Evolutionary conservation across 1,140 invertebrate genomes (phyloP).

Genomic region (Littorina saxatilis): DNA sequence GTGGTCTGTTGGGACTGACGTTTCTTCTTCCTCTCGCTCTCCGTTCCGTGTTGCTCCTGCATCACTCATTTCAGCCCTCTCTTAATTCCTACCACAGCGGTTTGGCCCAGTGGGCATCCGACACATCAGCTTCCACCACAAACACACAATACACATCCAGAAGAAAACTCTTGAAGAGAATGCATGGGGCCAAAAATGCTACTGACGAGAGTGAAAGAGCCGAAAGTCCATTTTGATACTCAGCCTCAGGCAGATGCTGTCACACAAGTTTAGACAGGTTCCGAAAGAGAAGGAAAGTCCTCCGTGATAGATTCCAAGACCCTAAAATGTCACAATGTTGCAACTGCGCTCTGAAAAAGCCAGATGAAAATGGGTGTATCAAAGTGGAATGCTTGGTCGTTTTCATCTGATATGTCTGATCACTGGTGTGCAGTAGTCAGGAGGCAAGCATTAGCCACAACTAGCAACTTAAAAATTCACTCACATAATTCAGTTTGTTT

Average conservation of each 20-base stretch:
- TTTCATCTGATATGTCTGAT: slow-evolving; percentile 40
- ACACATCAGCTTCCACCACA: slow-evolving; percentile 3
- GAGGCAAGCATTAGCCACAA: slow-evolving; percentile 21
- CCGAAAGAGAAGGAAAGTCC: too few species aligned
- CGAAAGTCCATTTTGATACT: too few species aligned
- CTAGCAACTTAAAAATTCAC: not conserved
- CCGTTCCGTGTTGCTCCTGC: not conserved
- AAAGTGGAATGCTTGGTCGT: slow-evolving; percentile 34
- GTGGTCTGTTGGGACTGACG: too few species aligned
- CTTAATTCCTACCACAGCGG: slow-evolving; percentile 12
- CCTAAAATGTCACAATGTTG: too few species aligned
- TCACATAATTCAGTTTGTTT: too few species aligned
- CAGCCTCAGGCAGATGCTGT: too few species aligned
- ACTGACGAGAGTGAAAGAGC: not conserved
- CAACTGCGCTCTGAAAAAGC: slow-evolving; percentile 3
- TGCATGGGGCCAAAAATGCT: not conserved
- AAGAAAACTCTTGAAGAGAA: slow-evolving; percentile 5
- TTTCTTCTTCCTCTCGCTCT: too few species aligned
- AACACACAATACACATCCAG: slow-evolving; percentile 3
- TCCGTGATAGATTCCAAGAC: too few species aligned
- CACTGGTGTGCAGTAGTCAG: slow-evolving; percentile 23
- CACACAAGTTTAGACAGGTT: too few species aligned
- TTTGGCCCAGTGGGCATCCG: not conserved
- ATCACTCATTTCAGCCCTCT: not conserved
- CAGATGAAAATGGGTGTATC: slow-evolving; percentile 31